Conservation (phyloP, 2,113 vertebrate species). For the Perccottus glenii region DNA sequence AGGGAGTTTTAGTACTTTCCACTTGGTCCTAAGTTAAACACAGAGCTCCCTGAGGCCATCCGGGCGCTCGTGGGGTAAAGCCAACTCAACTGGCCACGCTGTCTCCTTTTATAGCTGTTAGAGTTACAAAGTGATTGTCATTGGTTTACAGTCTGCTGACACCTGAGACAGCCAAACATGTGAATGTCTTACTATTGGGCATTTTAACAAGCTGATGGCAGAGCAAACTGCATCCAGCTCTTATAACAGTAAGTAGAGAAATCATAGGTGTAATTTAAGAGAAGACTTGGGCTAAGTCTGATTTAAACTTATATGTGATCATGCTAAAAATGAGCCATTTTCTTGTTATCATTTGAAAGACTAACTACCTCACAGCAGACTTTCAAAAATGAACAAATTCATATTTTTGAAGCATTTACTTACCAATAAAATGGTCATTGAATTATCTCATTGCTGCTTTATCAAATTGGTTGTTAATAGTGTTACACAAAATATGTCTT, state of each 20-base stretch:
- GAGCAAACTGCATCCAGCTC: slow-evolving; percentile 16
- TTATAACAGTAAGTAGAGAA: neutral
- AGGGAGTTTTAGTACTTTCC: slow-evolving; percentile 67
- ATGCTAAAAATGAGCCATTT: no score
- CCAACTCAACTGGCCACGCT: slow-evolving; percentile 40
- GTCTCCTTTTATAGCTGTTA: slow-evolving; percentile 39
- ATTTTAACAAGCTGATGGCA: slow-evolving; percentile 30
- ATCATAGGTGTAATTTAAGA: neutral
- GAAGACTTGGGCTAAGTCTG: no score
- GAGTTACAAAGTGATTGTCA: slow-evolving; percentile 57
- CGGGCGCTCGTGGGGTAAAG: slow-evolving; percentile 43
- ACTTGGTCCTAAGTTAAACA: slow-evolving; percentile 61
- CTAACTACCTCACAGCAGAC: no score
- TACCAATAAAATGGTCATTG: no score
- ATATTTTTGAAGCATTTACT: no score
- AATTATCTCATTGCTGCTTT: no score
- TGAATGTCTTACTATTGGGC: slow-evolving; percentile 19
- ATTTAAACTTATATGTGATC: neutral
- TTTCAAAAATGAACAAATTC: neutral
- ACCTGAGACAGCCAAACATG: slow-evolving; percentile 37
- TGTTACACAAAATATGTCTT: no score
- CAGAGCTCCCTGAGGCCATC: slow-evolving; percentile 54
- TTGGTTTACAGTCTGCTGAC: slow-evolving; percentile 57
- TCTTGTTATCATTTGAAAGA: no score
- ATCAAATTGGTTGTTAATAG: no score